Evolutionary conservation across 1,140 invertebrate genomes (phyloP), one percentile per base, ranked within the genome.

Genomic region (Aleiodes sp.): DNA sequence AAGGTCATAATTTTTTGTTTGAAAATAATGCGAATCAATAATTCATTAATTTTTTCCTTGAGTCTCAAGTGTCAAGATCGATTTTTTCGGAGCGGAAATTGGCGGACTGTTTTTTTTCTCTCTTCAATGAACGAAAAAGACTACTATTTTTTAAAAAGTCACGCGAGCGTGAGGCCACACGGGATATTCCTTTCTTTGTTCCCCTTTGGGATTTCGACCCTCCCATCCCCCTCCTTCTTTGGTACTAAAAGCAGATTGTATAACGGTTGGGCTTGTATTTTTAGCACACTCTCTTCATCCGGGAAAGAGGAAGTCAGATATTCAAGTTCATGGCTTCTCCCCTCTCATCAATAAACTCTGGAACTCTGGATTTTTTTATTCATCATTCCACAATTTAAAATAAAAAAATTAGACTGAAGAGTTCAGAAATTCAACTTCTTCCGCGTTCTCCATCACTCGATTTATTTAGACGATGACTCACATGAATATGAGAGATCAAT

Each of bases 251-350:
- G 41, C 8, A 19, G 41, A 46, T 46, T 46, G 41, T 46, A 21
- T 46, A 46, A 46, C 41, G 8, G 41, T 39, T 46, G 14, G 2
- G 16, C 41, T n/a, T 3, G n/a, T 46, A 46, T 46, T 46, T 46
- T 46, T 46, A 46, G 41, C 16, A 19, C n/a, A 14, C 26, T 16
- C 46, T 52, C 46, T 24, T 1, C 19, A 52, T 52, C 21, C 46
- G 46, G 19, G 9, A 52, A 52, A 24, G 1, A 8, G 46, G 46
- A 24, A 52, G 46, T 52, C 6, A 19, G 2, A 24, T 24, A 52
- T 52, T 52, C 46, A 52, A 52, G 46, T 52, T 52, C 46, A 52
- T 21, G 46, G 46, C 21, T 52, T 9, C 21, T n/a, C n/a, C 46
- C 21, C 39, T 6, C 26, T 21, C 7, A 52, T 52, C 21, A 52